phyloP scores from a whole-genome alignment of 2,888 invertebrate species.

The Parthenolecanium corni region DNA sequence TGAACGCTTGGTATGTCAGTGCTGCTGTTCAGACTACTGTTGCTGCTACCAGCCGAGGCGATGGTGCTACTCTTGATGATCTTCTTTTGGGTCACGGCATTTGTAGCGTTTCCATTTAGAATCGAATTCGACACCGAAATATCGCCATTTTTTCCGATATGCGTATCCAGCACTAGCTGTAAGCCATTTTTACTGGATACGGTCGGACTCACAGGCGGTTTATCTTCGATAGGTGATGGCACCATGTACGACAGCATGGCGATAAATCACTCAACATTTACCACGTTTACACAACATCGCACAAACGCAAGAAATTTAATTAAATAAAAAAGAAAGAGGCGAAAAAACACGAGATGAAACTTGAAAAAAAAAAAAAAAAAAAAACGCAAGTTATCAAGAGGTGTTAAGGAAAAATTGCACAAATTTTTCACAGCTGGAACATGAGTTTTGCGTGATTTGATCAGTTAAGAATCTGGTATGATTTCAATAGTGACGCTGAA shows the following conservation, averaged over 20 bases:
- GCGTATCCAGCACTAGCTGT: conserved; percentile 17
- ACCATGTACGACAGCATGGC: conserved; percentile 68
- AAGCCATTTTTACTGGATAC: conserved; percentile 19
- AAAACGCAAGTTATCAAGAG: too few species aligned
- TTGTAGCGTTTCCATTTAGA: conserved; percentile 10
- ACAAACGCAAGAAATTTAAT: neutral
- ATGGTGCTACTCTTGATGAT: conserved; percentile 18
- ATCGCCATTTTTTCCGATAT: conserved; percentile 12
- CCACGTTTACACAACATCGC: too few species aligned
- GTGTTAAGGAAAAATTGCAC: too few species aligned
- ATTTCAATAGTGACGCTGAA: too few species aligned
- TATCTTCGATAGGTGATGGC: conserved; percentile 48
- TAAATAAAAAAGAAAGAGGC: too few species aligned
- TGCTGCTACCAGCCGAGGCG: conserved; percentile 12
- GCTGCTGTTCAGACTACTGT: conserved; percentile 20
- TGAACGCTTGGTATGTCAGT: conserved; percentile 18
- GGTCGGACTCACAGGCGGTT: conserved; percentile 51
- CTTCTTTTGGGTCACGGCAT: conserved; percentile 6
- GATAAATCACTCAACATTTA: neutral
- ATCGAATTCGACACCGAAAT: neutral
- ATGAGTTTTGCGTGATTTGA: too few species aligned
- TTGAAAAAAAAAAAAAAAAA: too few species aligned
- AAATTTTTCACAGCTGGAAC: too few species aligned
- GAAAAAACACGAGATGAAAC: neutral
- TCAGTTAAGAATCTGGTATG: too few species aligned